A percentile compares a stretch with the other conserved stretches of the same genome.
These are phyloP conservation scores for Mormyrops boulengeri DNA, from an alignment of 2,797 vertebrate genomes.

Conservation along the genomic window DNA sequence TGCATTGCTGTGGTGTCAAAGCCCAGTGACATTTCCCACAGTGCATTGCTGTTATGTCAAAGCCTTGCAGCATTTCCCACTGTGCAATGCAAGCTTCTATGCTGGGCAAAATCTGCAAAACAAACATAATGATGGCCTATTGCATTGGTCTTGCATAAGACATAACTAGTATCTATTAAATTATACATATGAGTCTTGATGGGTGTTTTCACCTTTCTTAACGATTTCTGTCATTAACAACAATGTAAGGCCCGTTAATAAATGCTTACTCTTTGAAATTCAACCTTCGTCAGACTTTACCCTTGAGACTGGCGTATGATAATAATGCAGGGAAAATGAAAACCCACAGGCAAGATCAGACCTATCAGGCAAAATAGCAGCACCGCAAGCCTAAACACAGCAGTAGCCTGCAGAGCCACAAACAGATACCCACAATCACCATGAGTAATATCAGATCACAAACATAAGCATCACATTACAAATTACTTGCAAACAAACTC, in stretches of 20 bases:
- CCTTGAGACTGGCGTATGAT: not conserved
- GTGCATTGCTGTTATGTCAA: not conserved
- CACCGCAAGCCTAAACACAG: not conserved
- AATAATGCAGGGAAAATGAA: not conserved
- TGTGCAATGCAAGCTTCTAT: not conserved
- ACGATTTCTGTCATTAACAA: not conserved
- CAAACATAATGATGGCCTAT: not conserved
- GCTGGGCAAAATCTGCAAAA: not conserved
- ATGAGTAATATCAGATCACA: not conserved
- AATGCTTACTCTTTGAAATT: not conserved
- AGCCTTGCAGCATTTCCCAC: not conserved
- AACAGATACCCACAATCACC: not conserved
- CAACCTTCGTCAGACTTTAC: not conserved
- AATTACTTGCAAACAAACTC: not conserved
- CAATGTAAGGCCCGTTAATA: not conserved
- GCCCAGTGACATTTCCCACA: slow-evolving; percentile 4
- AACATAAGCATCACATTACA: not conserved
- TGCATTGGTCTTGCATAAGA: slow-evolving; percentile 8
- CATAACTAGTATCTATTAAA: not conserved
- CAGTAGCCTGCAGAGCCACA: not conserved
- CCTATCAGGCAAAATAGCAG: not conserved
- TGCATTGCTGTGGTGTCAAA: not conserved
- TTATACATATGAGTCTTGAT: not conserved
- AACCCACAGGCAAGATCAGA: not conserved
- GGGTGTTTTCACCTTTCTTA: not conserved